Conservation (phyloP, 2,888 invertebrate species). For the Conus canariensis region DNA sequence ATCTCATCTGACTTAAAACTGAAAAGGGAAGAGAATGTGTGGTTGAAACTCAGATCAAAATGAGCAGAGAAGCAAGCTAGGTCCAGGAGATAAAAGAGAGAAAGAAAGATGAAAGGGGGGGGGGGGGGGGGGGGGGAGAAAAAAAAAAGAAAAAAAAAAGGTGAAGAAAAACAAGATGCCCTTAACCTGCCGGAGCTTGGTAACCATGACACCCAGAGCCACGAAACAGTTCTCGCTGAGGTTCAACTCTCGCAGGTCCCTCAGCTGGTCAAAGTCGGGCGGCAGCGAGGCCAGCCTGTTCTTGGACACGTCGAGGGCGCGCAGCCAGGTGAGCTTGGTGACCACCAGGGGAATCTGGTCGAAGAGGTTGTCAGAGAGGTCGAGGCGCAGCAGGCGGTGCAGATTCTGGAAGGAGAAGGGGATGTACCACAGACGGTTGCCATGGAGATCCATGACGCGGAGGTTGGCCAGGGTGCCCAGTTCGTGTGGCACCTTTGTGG, state of each 20-base stretch:
- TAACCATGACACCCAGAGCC: slow-evolving; percentile 63
- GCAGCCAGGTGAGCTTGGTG: slow-evolving; percentile 64
- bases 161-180: not conserved
- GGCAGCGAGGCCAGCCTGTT: slow-evolving; percentile 66
- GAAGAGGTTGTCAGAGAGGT: slow-evolving; percentile 72
- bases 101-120: too few species aligned
- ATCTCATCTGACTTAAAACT: too few species aligned
- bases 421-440: slow-evolving; percentile 74
- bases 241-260: slow-evolving; percentile 69
- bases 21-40: too few species aligned
- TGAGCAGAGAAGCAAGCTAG: too few species aligned
- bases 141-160: not conserved
- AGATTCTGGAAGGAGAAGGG: slow-evolving; percentile 71
- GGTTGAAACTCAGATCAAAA: too few species aligned
- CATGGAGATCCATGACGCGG: slow-evolving; percentile 69
- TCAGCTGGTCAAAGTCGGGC: slow-evolving; percentile 69
- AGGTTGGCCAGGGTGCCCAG: slow-evolving; percentile 69
- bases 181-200: slow-evolving; percentile 60
- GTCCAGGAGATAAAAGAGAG: too few species aligned
- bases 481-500: slow-evolving; percentile 65
- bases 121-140: too few species aligned
- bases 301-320: slow-evolving; percentile 60
- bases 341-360: slow-evolving; percentile 72
- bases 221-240: slow-evolving; percentile 71
- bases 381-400: slow-evolving; percentile 65